Percentiles rank a stretch among this genome's conserved stretches.
These are phyloP conservation scores for Suillia variegata DNA, from an alignment of 2,888 invertebrate genomes.

Conservation along the genomic window DNA sequence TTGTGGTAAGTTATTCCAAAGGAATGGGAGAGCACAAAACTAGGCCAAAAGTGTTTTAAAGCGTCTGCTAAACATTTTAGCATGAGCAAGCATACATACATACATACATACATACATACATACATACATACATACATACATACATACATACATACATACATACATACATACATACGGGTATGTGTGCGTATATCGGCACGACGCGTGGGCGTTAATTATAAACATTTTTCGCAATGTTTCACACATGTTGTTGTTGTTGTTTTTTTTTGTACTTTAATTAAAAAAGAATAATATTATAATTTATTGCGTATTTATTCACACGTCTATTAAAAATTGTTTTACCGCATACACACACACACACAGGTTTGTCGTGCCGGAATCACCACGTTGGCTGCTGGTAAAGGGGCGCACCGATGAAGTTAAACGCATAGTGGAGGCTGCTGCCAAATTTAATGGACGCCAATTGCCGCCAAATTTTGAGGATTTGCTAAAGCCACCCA, in stretches of 20 bases:
- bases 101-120: background rate
- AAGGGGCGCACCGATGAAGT: conserved; percentile 76
- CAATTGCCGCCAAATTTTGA: conserved; percentile 72
- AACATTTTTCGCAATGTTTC: conserved; percentile 25
- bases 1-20: conserved; percentile 66
- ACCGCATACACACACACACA: conserved; percentile 5
- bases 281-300: background rate
- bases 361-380: conserved; percentile 80
- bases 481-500: conserved; percentile 67
- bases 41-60: no score
- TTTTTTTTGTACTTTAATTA: background rate
- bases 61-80: background rate
- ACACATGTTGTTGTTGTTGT: conserved; percentile 20
- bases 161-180: no score
- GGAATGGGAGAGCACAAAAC: no score
- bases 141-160: no score
- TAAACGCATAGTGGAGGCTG: conserved; percentile 68
- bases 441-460: conserved; percentile 70
- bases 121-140: no score
- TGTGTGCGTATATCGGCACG: no score
- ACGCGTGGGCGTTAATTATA: conserved; percentile 40
- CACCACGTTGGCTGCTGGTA: conserved; percentile 77
- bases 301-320: background rate
- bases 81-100: background rate
- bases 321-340: background rate